Evolutionary conservation across 2,797 vertebrate genomes (phyloP).

Genomic region (Philypnodon macrostomus): DNA sequence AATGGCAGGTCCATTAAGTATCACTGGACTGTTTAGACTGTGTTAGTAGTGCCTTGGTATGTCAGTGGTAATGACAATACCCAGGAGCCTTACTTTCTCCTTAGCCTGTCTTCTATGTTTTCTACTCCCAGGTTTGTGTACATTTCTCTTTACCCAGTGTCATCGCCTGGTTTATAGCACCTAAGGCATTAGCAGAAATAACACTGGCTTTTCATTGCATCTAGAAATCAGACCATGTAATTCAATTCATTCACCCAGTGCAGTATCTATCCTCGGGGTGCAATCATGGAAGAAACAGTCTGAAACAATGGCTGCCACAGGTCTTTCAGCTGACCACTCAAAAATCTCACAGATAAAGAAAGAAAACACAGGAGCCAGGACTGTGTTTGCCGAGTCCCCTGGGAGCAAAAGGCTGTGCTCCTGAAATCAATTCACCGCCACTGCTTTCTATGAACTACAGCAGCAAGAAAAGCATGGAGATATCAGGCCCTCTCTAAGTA

Average conservation of each 20-base stretch:
- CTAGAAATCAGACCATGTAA: constrained; percentile 32
- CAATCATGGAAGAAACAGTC: constrained; percentile 11
- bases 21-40: constrained; percentile 46
- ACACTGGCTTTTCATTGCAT: constrained; percentile 17
- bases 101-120: constrained; percentile 18
- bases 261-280: background rate
- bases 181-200: constrained; percentile 18
- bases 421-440: constrained; percentile 58
- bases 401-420: constrained; percentile 29
- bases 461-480: constrained; percentile 67
- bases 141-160: constrained; percentile 34
- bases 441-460: constrained; percentile 51
- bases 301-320: constrained; percentile 2
- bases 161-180: constrained; percentile 29
- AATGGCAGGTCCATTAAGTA: constrained; percentile 52
- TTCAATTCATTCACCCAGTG: background rate
- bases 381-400: constrained; percentile 18
- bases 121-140: constrained; percentile 29
- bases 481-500: constrained; percentile 46
- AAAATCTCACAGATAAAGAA: constrained; percentile 33
- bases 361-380: constrained; percentile 38
- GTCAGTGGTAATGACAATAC: constrained; percentile 43
- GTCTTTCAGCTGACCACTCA: constrained; percentile 12
- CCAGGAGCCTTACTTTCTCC: constrained; percentile 31
- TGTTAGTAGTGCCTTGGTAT: constrained; percentile 12